Evolutionary conservation across 2,888 invertebrate species (phyloP).

Genomic region (Drosophila mettleri): DNA sequence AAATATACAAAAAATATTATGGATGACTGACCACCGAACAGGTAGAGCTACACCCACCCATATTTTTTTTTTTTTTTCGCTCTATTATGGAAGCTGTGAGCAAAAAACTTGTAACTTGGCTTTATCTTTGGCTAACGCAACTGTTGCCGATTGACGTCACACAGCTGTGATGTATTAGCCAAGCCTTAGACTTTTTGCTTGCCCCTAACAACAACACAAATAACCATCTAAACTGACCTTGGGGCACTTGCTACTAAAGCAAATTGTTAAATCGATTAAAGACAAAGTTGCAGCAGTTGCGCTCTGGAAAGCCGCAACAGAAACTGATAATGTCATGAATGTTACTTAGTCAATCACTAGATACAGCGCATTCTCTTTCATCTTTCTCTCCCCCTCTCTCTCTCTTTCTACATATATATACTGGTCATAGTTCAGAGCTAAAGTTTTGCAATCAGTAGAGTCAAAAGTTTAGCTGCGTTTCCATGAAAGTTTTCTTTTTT

Average conservation of each 20-base stretch:
- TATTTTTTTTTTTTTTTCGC: neutral
- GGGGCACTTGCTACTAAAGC: slow-evolving; percentile 27
- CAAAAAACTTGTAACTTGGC: slow-evolving; percentile 18
- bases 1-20: neutral
- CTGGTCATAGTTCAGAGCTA: slow-evolving; percentile 30
- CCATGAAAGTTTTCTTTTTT: slow-evolving; percentile 67
- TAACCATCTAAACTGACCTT: slow-evolving; percentile 40
- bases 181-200: slow-evolving; percentile 62
- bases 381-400: neutral
- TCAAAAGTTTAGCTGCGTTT: slow-evolving; percentile 59
- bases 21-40: slow-evolving; percentile 1
- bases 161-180: slow-evolving; percentile 38
- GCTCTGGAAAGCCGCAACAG: slow-evolving; percentile 22
- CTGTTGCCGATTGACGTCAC: slow-evolving; percentile 61
- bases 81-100: slow-evolving; percentile 23
- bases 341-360: slow-evolving; percentile 51
- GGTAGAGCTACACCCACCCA: slow-evolving; percentile 32
- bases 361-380: neutral
- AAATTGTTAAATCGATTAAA: slow-evolving; percentile 75
- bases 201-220: slow-evolving; percentile 31
- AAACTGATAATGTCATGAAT: slow-evolving; percentile 58
- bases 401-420: neutral
- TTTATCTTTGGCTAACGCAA: slow-evolving; percentile 21
- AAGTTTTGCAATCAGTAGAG: slow-evolving; percentile 73
- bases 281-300: slow-evolving; percentile 44